Percentiles rank a stretch among this genome's conserved stretches.
Evolutionary conservation across 2,888 invertebrate genomes (phyloP).

Genomic region (Sesamia inferens): DNA sequence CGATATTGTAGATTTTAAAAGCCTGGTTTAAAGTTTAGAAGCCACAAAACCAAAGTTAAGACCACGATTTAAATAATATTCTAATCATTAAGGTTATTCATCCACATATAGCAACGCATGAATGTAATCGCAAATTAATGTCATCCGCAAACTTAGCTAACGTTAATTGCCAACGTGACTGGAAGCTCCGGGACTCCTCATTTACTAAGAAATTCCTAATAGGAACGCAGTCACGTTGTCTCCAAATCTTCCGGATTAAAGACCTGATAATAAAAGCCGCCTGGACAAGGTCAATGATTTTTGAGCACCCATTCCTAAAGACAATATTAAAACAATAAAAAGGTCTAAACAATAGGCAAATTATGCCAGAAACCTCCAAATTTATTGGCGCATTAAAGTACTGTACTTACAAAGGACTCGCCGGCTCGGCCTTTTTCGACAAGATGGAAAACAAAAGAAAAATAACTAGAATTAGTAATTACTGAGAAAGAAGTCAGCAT

Average conservation of each 20-base stretch:
- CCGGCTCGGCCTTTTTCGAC: conserved; percentile 31
- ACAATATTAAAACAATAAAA: conserved; percentile 51
- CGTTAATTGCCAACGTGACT: conserved; percentile 66
- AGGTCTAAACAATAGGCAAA: conserved; percentile 46
- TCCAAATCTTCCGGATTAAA: conserved; percentile 40
- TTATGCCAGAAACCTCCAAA: conserved; percentile 52
- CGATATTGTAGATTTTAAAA: background rate
- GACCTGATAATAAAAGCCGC: conserved; percentile 24
- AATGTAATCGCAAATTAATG: conserved; percentile 49
- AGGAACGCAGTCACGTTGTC: conserved; percentile 38
- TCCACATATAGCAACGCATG: conserved; percentile 2
- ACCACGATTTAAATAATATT: conserved; percentile 8
- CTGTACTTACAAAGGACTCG: conserved; percentile 44
- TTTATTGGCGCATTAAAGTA: conserved; percentile 40
- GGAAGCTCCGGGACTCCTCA: conserved; percentile 19
- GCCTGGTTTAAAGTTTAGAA: background rate
- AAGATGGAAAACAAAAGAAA: conserved; percentile 55
- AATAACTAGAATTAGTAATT: conserved; percentile 53
- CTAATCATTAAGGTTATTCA: background rate
- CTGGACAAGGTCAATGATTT: conserved; percentile 42
- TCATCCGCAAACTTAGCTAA: conserved; percentile 27
- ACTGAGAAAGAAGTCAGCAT: conserved; percentile 47
- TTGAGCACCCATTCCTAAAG: conserved; percentile 24
- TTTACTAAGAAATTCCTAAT: conserved; percentile 30
- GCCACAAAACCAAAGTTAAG: conserved; percentile 1